These are phyloP conservation scores for Loriculus beryllinus DNA, from an alignment of 2,797 vertebrate genomes.

Conservation along the genomic window DNA sequence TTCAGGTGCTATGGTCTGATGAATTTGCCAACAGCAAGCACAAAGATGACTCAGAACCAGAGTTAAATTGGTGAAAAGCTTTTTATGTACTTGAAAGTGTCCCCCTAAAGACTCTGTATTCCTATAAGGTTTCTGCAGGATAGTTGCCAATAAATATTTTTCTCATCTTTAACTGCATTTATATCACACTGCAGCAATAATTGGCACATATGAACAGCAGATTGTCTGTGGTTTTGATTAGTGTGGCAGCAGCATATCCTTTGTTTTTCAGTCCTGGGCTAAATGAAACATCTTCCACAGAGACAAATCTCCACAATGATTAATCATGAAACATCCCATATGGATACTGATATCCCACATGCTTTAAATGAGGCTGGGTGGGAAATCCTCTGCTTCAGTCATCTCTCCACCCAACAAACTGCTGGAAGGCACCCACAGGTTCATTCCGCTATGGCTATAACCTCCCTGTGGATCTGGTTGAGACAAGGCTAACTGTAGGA, in stretches of 20 bases:
- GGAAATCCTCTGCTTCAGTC: slow-evolving; percentile 21
- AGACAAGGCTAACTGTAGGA: not conserved
- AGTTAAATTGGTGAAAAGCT: not conserved
- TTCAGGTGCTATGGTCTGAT: not conserved
- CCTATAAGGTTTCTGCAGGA: not conserved
- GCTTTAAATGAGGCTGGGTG: slow-evolving; percentile 50
- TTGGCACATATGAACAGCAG: slow-evolving; percentile 68
- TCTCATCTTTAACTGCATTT: slow-evolving; percentile 37
- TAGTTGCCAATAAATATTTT: slow-evolving; percentile 23
- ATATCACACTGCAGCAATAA: slow-evolving; percentile 23
- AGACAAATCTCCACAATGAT: slow-evolving; percentile 47
- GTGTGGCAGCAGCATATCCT: slow-evolving; percentile 51
- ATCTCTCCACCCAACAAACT: slow-evolving; percentile 6
- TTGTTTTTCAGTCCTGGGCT: slow-evolving; percentile 55
- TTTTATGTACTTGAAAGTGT: not conserved
- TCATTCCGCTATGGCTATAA: not conserved
- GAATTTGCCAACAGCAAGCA: not conserved
- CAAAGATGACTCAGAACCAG: not conserved
- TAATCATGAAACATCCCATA: slow-evolving; percentile 59
- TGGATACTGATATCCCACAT: slow-evolving; percentile 53
- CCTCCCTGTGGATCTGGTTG: not conserved
- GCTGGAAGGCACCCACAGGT: slow-evolving; percentile 28
- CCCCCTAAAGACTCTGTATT: not conserved
- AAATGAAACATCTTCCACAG: slow-evolving; percentile 54
- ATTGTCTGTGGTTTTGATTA: slow-evolving; percentile 69